These are phyloP conservation scores for Lordiphosa fenestrarum DNA, from an alignment of 2,888 invertebrate genomes.

Conservation along the genomic window DNA sequence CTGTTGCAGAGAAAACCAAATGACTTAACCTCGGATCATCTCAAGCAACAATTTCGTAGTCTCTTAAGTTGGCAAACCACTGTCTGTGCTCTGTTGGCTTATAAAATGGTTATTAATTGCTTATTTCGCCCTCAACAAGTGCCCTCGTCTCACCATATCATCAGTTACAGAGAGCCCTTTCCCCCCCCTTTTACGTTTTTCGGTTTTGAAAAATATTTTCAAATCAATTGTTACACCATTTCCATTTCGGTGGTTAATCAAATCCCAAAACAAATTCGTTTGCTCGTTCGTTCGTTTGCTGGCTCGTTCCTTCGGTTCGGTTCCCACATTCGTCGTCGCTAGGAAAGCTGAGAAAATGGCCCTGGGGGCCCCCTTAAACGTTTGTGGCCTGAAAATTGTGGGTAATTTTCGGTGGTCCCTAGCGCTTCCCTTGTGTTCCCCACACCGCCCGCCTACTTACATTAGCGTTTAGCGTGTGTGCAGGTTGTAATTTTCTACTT, in stretches of 20 bases:
- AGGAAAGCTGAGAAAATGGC: conserved; percentile 56
- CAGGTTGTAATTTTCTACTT: conserved; percentile 74
- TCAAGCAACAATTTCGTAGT: neutral
- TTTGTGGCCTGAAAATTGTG: conserved; percentile 49
- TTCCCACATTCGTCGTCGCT: conserved; percentile 11
- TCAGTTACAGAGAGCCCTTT: neutral
- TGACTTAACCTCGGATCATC: too few relatives aligned
- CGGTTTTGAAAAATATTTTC: neutral
- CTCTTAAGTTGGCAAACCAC: conserved; percentile 5
- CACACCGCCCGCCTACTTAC: conserved; percentile 48
- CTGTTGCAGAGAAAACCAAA: too few relatives aligned
- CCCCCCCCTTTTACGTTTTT: too few relatives aligned
- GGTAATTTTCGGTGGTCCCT: conserved; percentile 57
- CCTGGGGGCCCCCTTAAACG: conserved; percentile 47
- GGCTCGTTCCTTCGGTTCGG: conserved; percentile 7
- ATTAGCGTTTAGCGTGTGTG: conserved; percentile 57
- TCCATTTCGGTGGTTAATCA: conserved; percentile 16
- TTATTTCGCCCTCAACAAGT: too few relatives aligned
- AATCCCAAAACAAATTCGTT: conserved; percentile 24
- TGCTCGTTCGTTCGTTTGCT: conserved; percentile 2
- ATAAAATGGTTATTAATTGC: conserved; percentile 29
- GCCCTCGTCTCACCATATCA: too few relatives aligned
- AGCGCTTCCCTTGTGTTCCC: conserved; percentile 4
- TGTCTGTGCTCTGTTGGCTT: conserved; percentile 6
- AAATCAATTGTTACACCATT: too few relatives aligned